These are phyloP conservation scores for Hemiprocne comata DNA, from an alignment of 2,113 vertebrate species.

Conservation along the genomic window DNA sequence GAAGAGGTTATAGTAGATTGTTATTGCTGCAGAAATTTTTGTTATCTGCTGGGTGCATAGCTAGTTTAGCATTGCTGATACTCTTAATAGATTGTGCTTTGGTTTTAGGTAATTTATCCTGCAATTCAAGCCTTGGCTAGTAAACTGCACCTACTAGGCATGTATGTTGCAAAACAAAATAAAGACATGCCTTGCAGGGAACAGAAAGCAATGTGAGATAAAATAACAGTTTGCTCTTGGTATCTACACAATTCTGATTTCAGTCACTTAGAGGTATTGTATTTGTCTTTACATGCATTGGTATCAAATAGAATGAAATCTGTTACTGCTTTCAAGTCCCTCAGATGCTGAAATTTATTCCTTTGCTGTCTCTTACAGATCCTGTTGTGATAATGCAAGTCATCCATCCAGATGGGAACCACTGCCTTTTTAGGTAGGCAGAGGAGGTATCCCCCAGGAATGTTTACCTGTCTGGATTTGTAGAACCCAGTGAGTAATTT, in stretches of 20 bases:
- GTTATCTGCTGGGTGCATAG: neutral
- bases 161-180: neutral
- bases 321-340: neutral
- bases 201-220: neutral
- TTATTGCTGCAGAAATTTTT: neutral
- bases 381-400: constrained; percentile 98
- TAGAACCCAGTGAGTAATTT: constrained; percentile 87
- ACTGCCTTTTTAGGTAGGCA: constrained; percentile 92
- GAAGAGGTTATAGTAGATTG: neutral
- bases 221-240: neutral
- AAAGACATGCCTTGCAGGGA: neutral
- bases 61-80: neutral
- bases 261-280: neutral
- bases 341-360: neutral
- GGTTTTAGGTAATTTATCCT: neutral
- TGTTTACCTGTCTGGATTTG: constrained; percentile 94
- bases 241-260: neutral
- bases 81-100: neutral
- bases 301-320: neutral
- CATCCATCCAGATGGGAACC: constrained; percentile 91
- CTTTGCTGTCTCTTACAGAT: constrained; percentile 73
- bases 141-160: neutral
- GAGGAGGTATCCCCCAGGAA: constrained; percentile 84
- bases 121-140: neutral
- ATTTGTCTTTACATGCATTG: neutral